Percentiles rank a stretch among this genome's conserved stretches.
Evolutionary conservation across 1,140 invertebrate species (phyloP).

Genomic region (honey bee (Apis mellifera)): DNA sequence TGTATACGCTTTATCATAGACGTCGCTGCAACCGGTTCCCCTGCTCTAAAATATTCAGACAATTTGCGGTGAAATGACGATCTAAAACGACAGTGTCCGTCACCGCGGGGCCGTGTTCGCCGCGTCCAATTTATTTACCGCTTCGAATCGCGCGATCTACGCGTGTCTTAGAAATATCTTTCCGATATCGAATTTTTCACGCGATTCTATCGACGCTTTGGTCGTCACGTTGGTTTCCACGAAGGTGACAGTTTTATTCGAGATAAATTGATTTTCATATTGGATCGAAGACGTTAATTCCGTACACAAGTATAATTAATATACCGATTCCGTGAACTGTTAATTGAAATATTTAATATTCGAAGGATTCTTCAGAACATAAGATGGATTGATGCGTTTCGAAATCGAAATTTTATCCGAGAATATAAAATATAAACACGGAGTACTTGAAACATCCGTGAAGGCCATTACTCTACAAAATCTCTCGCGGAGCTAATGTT

Average conservation of each 20-base stretch:
- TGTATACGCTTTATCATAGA: slow-evolving; percentile 25
- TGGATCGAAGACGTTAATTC: not conserved
- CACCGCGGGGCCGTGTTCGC: not conserved
- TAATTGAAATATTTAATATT: too few relatives aligned
- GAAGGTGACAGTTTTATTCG: not conserved
- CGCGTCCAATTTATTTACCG: not conserved
- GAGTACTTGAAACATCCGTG: not conserved
- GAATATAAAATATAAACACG: not conserved
- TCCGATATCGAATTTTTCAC: too few relatives aligned
- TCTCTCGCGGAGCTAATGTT: slow-evolving; percentile 1
- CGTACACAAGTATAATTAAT: too few relatives aligned
- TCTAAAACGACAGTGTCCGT: not conserved
- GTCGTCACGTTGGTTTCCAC: too few relatives aligned
- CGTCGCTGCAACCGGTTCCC: slow-evolving; percentile 27
- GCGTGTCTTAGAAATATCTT: not conserved
- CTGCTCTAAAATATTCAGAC: slow-evolving; percentile 7
- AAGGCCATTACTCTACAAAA: slow-evolving; percentile 7
- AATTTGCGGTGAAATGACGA: not conserved
- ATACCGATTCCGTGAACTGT: too few relatives aligned
- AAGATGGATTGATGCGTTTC: not conserved
- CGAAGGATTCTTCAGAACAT: not conserved
- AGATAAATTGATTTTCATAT: not conserved
- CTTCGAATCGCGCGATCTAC: too few relatives aligned
- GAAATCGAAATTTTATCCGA: not conserved
- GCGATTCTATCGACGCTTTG: not conserved